These are phyloP conservation scores for Thecophora atra DNA, from an alignment of 2,888 invertebrate species.

Conservation along the genomic window DNA sequence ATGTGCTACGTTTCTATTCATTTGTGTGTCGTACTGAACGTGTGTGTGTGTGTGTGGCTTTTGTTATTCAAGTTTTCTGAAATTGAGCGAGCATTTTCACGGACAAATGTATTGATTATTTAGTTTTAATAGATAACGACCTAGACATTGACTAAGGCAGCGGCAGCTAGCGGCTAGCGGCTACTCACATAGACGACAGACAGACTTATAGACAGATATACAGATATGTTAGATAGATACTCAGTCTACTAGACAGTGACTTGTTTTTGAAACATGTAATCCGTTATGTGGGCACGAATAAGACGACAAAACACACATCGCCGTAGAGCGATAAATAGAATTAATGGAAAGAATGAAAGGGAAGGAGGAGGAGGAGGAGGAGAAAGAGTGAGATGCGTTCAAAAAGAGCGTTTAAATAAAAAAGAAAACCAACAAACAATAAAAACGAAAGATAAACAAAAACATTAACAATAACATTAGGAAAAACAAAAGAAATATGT, in stretches of 20 bases:
- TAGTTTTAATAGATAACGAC: conserved; percentile 40
- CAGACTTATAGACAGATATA: no score
- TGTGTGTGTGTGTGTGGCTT: conserved; percentile 8
- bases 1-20: not conserved
- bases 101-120: conserved; percentile 38
- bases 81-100: conserved; percentile 36
- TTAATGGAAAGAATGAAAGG: no score
- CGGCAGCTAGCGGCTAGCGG: conserved; percentile 12
- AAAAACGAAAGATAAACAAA: not conserved
- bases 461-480: not conserved
- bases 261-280: conserved; percentile 31
- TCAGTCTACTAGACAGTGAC: conserved; percentile 6
- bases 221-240: no score
- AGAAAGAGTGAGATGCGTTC: not conserved
- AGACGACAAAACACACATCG: not conserved
- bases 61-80: conserved; percentile 34
- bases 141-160: conserved; percentile 43
- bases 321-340: not conserved
- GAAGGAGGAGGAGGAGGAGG: not conserved
- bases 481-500: not conserved
- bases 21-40: not conserved
- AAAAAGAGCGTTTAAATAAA: not conserved
- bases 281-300: conserved; percentile 30
- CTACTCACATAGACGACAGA: no score
- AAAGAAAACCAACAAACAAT: not conserved